These are phyloP conservation scores for Caenorhabditis parvicauda DNA, from an alignment of 2,888 invertebrate genomes.

Conservation along the genomic window DNA sequence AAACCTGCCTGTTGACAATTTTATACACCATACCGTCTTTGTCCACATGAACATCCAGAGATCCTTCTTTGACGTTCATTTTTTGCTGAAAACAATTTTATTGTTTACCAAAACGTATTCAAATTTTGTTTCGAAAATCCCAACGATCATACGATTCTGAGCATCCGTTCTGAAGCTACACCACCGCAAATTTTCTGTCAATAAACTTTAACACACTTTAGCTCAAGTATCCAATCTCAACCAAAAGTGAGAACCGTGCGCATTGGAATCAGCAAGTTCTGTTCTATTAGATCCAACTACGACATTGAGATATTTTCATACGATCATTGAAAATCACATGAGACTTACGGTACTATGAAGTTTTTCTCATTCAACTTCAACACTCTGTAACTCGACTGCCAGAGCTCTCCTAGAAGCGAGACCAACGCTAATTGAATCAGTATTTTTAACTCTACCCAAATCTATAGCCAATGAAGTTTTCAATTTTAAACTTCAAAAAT, in stretches of 20 bases:
- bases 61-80: conserved; percentile 42
- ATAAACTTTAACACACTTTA: no score
- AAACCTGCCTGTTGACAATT: conserved; percentile 47
- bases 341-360: no score
- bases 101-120: not conserved
- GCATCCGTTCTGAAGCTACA: no score
- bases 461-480: no score
- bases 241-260: no score
- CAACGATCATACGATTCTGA: no score
- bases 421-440: not conserved
- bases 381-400: conserved; percentile 3
- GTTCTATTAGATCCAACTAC: no score
- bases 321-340: no score
- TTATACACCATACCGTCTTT: conserved; percentile 41
- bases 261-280: no score
- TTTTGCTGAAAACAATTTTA: conserved; percentile 21
- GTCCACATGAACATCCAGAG: conserved; percentile 46
- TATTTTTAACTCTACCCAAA: not conserved
- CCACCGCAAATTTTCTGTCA: no score
- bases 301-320: no score
- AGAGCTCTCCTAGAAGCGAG: not conserved
- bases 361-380: not conserved
- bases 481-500: not conserved
- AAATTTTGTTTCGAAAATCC: not conserved
- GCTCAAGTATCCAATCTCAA: no score